Evolutionary conservation across 2,888 invertebrate species (phyloP).

Genomic region (Scrobipalpa costella): DNA sequence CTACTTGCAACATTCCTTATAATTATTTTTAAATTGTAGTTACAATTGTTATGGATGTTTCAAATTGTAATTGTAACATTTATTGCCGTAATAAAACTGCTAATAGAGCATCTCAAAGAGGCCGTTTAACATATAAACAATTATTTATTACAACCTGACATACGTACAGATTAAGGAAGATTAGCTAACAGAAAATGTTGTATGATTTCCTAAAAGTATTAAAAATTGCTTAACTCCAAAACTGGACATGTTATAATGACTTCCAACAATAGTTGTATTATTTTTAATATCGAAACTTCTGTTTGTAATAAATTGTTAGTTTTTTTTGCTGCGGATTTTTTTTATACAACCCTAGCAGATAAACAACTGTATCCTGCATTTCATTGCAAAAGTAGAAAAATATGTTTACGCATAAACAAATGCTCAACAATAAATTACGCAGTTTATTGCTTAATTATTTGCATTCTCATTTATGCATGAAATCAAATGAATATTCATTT

Average conservation of each 20-base stretch:
- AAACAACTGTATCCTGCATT: too few species aligned
- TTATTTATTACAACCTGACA: constrained; percentile 3
- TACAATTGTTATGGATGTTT: neutral
- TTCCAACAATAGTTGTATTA: neutral
- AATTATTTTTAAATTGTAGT: constrained; percentile 3
- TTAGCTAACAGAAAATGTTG: neutral
- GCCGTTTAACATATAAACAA: constrained; percentile 2
- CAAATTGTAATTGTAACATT: neutral
- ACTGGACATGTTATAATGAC: neutral
- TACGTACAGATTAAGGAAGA: neutral
- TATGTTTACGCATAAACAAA: too few species aligned
- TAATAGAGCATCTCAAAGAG: neutral
- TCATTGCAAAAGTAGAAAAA: too few species aligned
- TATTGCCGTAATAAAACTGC: constrained; percentile 8
- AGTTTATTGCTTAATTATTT: too few species aligned
- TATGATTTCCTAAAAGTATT: neutral
- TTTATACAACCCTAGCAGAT: too few species aligned
- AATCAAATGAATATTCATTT: too few species aligned
- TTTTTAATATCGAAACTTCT: too few species aligned
- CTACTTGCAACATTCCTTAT: constrained; percentile 4
- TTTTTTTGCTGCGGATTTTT: too few species aligned
- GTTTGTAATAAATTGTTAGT: too few species aligned
- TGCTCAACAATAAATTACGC: too few species aligned
- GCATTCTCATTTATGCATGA: too few species aligned
- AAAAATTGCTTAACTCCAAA: neutral